Evolutionary conservation across 2,113 vertebrate genomes (phyloP).

Genomic region (Euleptes europaea): DNA sequence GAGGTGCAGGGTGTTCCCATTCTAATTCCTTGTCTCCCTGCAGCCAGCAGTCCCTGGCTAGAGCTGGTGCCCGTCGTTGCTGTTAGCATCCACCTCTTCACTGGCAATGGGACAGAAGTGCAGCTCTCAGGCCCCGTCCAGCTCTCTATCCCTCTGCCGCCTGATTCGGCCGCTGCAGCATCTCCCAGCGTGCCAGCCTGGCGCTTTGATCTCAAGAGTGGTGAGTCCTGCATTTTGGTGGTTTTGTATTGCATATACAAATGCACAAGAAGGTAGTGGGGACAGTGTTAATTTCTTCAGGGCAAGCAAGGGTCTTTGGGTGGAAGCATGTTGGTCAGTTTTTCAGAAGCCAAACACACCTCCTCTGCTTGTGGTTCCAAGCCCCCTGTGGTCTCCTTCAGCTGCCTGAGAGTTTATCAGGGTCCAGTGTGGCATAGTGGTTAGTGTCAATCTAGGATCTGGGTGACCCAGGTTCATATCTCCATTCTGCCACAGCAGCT

Average conservation of each 20-base stretch:
- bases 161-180: constrained; percentile 76
- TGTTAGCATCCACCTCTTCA: constrained; percentile 85
- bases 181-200: constrained; percentile 87
- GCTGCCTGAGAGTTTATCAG: no score
- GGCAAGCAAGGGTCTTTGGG: neutral
- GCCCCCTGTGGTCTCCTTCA: no score
- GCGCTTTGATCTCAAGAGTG: constrained; percentile 86
- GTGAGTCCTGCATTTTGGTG: constrained; percentile 63
- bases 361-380: no score
- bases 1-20: neutral
- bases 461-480: no score
- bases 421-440: no score
- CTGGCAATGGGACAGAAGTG: constrained; percentile 80
- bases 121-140: constrained; percentile 84
- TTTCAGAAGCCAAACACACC: neutral
- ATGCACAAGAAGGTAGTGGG: neutral
- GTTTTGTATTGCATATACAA: neutral
- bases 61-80: constrained; percentile 85
- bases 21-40: constrained; percentile 26
- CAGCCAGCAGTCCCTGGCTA: constrained; percentile 83
- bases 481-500: no score
- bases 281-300: neutral
- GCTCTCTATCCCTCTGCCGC: constrained; percentile 85
- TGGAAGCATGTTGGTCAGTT: neutral
- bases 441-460: no score